Base-by-base conservation (phyloP, 2,797 vertebrate genomes). In the Lepidocolaptes lacrymiger region DNA sequence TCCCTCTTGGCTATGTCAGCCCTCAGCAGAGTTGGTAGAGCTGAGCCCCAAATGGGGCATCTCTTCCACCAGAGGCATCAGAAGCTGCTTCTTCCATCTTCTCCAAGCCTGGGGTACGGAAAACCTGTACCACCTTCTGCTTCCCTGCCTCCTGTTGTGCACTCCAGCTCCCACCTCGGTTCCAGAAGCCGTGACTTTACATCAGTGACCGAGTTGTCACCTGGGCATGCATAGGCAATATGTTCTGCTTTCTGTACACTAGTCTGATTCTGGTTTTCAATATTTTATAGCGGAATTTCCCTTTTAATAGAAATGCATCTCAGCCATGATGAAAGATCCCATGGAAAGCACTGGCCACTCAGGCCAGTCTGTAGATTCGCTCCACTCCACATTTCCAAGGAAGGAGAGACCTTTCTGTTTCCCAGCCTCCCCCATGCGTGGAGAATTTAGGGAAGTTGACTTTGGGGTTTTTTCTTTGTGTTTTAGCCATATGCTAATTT, bases 361-460 rank as follows among this genome's bases (percentile, higher is more conserved):
- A 36, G 39, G n/a, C 43, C 13, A 51, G 15, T 26, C 36, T 69
- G 0, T 20, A 54, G 34, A 30, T 67, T 69, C 0, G 0, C 21
- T 78, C 41, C 24, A 46, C 9, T 20, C 16, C 10, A 34, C 30
- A 14, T 34, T 58, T 9, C 20, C 22, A 24, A 21, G 30, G 28
- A 56, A 76, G 32, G 55, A 76, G 16, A 61, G 5, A 52, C 11
- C 15, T 20, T 80, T 83, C 71, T 34, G 15, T 93, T 88, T 51
- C 46, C 21, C 22, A 43, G 6, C 4, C 4, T 7, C 3, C 3
- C 6, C 13, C 10, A 13, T 69, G 48, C 43, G 12, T 30, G 22
- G 15, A 15, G 32, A 82, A 41, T 75, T 56, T 76, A 22, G 21
- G 9, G 24, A 66, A 59, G 32, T n/a, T 30, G 2, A 9, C 68